Evolutionary conservation across 2,888 invertebrate genomes (phyloP).

Genomic region (Euphydryas editha): DNA sequence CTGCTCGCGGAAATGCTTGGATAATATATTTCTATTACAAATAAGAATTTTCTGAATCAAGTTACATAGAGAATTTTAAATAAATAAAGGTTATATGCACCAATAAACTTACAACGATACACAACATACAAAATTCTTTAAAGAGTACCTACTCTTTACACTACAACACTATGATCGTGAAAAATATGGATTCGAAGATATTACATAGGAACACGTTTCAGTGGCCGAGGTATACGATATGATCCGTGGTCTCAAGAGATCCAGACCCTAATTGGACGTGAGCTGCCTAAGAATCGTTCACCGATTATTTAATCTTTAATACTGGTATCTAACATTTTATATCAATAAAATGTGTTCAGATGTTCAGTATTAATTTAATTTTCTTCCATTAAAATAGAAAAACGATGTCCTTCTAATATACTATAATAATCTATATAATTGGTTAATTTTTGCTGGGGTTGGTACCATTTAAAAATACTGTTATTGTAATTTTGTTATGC

Average conservation of each 20-base stretch:
- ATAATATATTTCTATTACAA: no score
- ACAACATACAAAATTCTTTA: background rate
- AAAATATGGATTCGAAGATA: conserved; percentile 12
- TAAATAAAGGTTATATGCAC: background rate
- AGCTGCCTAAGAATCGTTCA: conserved; percentile 66
- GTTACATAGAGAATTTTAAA: no score
- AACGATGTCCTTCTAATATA: background rate
- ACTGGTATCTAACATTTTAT: conserved; percentile 43
- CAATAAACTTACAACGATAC: background rate
- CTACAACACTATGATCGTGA: conserved; percentile 13
- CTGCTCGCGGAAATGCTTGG: no score
- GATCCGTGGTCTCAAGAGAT: conserved; percentile 63
- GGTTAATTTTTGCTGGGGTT: no score
- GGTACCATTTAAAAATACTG: no score
- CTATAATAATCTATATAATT: no score
- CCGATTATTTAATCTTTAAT: conserved; percentile 71
- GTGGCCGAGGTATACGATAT: conserved; percentile 47
- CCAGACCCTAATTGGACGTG: conserved; percentile 75
- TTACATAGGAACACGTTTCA: conserved; percentile 31
- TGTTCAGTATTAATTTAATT: background rate
- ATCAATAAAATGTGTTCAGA: conserved; percentile 8
- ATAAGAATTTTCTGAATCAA: no score
- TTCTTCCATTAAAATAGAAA: background rate
- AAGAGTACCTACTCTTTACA: no score
- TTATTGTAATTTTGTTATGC: no score